Evolutionary conservation across 2,113 vertebrate genomes (phyloP).

Genomic region (Mobula birostris): DNA sequence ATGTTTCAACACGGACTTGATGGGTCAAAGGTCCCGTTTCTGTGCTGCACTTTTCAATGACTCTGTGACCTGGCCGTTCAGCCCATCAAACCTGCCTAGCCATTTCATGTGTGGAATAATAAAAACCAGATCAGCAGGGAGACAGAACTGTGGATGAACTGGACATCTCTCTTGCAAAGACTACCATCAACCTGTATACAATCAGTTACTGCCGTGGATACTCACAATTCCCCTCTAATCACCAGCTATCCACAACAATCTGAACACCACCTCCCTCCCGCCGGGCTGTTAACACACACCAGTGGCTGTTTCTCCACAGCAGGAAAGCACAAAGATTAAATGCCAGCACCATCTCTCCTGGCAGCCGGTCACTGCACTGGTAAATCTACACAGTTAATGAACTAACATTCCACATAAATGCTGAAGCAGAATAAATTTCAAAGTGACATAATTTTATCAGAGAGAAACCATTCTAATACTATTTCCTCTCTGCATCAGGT

Average conservation of each 20-base stretch:
- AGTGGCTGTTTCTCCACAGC: background rate
- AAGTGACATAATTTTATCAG: background rate
- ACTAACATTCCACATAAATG: background rate
- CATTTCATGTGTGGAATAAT: no score
- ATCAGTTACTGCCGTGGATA: no score
- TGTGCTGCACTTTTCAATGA: no score
- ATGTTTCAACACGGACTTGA: no score
- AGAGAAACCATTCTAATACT: background rate
- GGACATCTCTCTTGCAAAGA: no score
- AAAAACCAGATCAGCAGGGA: no score
- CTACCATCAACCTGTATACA: no score
- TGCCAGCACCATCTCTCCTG: background rate
- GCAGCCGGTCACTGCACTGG: background rate
- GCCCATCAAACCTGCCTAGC: no score
- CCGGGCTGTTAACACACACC: background rate
- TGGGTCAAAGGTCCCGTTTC: no score
- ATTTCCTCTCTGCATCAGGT: background rate
- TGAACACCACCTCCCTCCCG: background rate
- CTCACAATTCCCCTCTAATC: background rate
- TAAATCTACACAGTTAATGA: background rate
- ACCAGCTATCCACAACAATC: background rate
- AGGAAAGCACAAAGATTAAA: background rate
- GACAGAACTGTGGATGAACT: no score
- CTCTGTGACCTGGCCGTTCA: no score
- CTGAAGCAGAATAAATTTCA: background rate